Percentiles rank a stretch among this genome's conserved stretches.
phyloP scores from a whole-genome alignment of 2,888 invertebrate species.

The Mactromeris polynyma region DNA sequence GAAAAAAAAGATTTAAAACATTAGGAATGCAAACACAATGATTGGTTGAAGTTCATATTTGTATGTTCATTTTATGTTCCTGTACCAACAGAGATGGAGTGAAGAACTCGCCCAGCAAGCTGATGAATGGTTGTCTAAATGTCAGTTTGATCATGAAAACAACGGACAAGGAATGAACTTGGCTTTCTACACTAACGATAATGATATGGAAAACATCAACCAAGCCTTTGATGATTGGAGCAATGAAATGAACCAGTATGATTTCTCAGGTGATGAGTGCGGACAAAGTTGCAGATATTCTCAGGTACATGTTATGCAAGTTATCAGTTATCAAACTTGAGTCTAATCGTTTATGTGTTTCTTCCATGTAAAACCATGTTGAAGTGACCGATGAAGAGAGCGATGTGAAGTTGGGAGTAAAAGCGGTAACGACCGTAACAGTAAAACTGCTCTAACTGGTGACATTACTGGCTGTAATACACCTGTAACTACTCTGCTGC shows the following conservation, averaged over 20 bases:
- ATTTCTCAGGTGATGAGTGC: conserved; percentile 8
- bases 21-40: no score
- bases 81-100: not conserved
- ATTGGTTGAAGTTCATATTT: not conserved
- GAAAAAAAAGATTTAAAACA: not conserved
- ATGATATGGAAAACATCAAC: not conserved
- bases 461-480: no score
- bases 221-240: not conserved
- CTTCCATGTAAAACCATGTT: no score
- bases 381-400: no score
- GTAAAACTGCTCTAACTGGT: no score
- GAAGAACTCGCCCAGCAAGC: not conserved
- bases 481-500: no score
- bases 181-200: not conserved
- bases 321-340: no score
- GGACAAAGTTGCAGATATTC: not conserved
- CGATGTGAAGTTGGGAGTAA: no score
- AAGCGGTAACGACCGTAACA: no score
- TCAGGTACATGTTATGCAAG: not conserved
- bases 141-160: not conserved
- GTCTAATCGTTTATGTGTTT: no score
- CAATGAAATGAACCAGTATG: not conserved
- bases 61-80: no score
- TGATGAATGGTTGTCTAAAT: not conserved
- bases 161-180: not conserved